Evolutionary conservation across 2,113 vertebrate genomes (phyloP), one percentile per base, ranked within the genome.

Genomic region (Eulemur macaco): DNA sequence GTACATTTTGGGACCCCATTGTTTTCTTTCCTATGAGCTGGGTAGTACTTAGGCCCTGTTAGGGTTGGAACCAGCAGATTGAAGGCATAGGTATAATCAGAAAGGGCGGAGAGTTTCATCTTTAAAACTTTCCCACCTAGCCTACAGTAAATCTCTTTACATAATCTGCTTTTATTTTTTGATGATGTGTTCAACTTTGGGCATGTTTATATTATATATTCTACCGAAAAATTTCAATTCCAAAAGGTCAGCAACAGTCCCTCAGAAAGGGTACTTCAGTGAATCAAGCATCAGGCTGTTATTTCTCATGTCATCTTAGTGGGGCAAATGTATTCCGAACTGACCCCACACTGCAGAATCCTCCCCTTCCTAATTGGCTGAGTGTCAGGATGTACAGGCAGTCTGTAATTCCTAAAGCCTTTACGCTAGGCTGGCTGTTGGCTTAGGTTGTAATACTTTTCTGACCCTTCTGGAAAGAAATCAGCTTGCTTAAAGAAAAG

Each of bases 141-240:
- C 77, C 18, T 74, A 10, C 47, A n/a, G 8, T 73, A 83, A 74
- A 31, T 90, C 92, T 97, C 96, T 96, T 71, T 42, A 89, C 54
- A 83, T 87, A 15, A 34, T 81, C n/a, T 78, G 14, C 15, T 71
- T 92, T 42, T 88, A 23, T 18, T 98, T 93, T 20, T 56, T 47
- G 54, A 52, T 14, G 13, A 45, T 11, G 25, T 76, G 56, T 90
- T 96, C 58, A 85, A 2, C 42, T 52, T 73, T 73, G 74, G 60
- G 13, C 27, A 17, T 52, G 1, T 73, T 92, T 96, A 0, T 66
- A 5, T 76, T 96, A 0, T 66, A 7, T 80, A 31, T 27, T 42
- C 31, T 31, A 69, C 39, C 64, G 6, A 42, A 77, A 87, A 97
- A 27, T 39, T 94, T 91, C 14, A 90, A 0, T 93, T 96, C 94